Base-by-base conservation (phyloP, 2,113 vertebrate species). In the Kryptolebias marmoratus region DNA sequence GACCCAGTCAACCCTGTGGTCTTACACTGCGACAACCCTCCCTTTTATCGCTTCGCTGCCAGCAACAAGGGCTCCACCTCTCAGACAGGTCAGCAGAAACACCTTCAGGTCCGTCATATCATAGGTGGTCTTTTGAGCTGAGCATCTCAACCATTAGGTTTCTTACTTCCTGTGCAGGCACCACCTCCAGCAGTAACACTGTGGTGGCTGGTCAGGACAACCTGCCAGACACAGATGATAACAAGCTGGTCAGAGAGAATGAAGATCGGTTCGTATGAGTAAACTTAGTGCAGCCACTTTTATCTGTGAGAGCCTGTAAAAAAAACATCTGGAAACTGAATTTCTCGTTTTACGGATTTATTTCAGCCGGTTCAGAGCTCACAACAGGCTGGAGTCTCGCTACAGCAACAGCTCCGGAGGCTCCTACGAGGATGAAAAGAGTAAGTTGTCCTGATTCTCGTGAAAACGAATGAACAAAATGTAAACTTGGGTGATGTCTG, bases 331-430 rank as follows among this genome's bases (percentile, higher is more conserved):
- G 11, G 5, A 64, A 59, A 72, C 45, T 11, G 15, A 68, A 56
- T 68, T 69, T 79, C 11, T 68, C 62, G 70, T 62, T 60, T n/a
- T 54, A 31, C 68, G 42, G 76, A 4, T n/a, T 64, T 54, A 0
- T 75, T 5, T 52, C 73, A 85, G 72, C 2, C 84, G 96, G 73
- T 93, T 95, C 71, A 95, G 96, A 87, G 96, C 96, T 71, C 98
- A 99, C 83, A 97, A 96, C 39, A 96, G 97, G 32, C 94, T 99
- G 36, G 98, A 99, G 82, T 99, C 98, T n/a, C 95, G 97, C 77
- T 98, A 99, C 92, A 99, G 98, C 88, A 99, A 99, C 88, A 98
- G 98, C 85, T 99, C 98, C 0, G 97, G 98, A 88, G 97, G 98
- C 59, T 99, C 98, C 3, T 98, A 98, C 0, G 98, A 99, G 70